Evolutionary conservation across 2,113 vertebrate genomes (phyloP), one percentile per base, ranked within the genome.

Genomic region (Rhizomys pruinosus): DNA sequence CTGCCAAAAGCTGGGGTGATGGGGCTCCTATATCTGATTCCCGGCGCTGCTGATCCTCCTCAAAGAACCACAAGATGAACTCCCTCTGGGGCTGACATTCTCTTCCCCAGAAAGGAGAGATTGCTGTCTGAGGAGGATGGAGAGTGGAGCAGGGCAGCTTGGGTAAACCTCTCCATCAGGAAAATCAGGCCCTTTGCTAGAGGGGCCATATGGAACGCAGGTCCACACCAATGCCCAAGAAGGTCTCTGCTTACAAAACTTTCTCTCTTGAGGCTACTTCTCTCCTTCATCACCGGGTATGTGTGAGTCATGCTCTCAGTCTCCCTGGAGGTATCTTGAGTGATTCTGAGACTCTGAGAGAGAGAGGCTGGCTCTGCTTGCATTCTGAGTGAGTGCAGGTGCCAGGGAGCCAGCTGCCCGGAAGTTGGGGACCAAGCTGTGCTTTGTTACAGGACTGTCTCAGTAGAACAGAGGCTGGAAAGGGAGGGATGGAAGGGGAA

Each of bases 311-410:
- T 5, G 27, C 39, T 52, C 47, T 20, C 19, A 19, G 17, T 20
- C 73, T 59, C 5, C 1, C 39, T 19, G 66, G 34, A 32, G 69
- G 7, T 29, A 57, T 15, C 69, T 57, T n/a, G 59, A 80, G 84
- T 22, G 34, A 81, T 73, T 32, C 42, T 52, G 84, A 79, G 68
- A 71, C 22, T 59, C 52, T 27, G 72, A 64, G 57, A 63, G 23
- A 39, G 23, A 71, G 74, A 71, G 32, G 55, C 68, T 5, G 0
- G 8, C 39, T 57, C 8, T 1, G 77, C 29, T 63, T 9, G 64
- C 4, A 1, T 55, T 88, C 89, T 91, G 93, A 92, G 87, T 92
- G 57, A 66, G 77, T 0, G 59, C 89, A 79, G 89, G 89, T 44
- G 80, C 79, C 39, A 7, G 0, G 6, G 34, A 25, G 76, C 20